These are phyloP conservation scores for Volucella zonaria DNA, from an alignment of 2,888 invertebrate species.

Conservation along the genomic window DNA sequence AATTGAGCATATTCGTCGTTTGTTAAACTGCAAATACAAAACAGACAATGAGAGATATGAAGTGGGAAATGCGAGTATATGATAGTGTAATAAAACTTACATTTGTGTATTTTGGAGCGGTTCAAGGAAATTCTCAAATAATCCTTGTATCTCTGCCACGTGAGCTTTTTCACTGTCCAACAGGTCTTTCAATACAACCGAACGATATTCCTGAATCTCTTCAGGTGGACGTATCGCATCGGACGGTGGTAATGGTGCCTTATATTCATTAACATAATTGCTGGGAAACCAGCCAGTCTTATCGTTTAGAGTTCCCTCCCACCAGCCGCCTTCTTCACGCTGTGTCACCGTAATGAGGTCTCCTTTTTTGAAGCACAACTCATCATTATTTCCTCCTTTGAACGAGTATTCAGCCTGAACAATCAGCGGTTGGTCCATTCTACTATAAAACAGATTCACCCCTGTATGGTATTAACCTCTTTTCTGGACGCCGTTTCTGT, in stretches of 20 bases:
- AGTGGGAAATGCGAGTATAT: not conserved
- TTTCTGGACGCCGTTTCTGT: conserved; percentile 44
- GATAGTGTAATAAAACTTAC: conserved; percentile 84
- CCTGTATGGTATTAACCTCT: conserved; percentile 27
- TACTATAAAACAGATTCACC: conserved; percentile 22
- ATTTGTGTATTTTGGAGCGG: conserved; percentile 94
- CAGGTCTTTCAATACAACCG: conserved; percentile 93
- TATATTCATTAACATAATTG: conserved; percentile 96
- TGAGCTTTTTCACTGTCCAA: conserved; percentile 96
- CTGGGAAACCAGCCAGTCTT: conserved; percentile 99
- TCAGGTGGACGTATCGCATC: conserved; percentile 87
- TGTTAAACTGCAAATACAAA: conserved; percentile 86
- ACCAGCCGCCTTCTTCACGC: conserved; percentile 98
- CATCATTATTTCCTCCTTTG: conserved; percentile 98
- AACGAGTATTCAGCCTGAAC: conserved; percentile 97
- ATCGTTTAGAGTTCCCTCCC: conserved; percentile 98
- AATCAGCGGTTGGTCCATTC: conserved; percentile 83
- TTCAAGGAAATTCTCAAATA: conserved; percentile 92
- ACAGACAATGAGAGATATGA: conserved; percentile 35
- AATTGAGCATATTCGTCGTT: conserved; percentile 93
- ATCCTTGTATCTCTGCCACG: conserved; percentile 93
- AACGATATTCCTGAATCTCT: conserved; percentile 90
- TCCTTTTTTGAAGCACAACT: conserved; percentile 97
- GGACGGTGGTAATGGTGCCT: conserved; percentile 84
- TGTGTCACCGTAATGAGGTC: conserved; percentile 98